Percentiles rank a stretch among this genome's conserved stretches.
Conservation (phyloP, 30 jellyfish, hydroid and myxozoan genomes). For the Hydractinia echinata region DNA sequence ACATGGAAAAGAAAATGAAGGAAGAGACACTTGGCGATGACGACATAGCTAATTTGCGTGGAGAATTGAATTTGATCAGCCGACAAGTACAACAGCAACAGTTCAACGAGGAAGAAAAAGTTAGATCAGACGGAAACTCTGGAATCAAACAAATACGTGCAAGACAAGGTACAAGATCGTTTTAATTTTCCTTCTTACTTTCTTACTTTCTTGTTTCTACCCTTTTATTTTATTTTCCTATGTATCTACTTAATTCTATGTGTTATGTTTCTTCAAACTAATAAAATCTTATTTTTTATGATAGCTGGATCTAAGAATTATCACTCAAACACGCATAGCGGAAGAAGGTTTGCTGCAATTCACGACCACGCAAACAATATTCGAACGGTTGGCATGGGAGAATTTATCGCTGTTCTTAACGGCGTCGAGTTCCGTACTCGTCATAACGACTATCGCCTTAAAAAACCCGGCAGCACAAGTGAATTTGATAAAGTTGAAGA, state of each 20-base stretch:
- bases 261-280: no score
- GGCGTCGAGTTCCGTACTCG: constrained; percentile 80
- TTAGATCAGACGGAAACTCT: constrained; percentile 16
- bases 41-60: neutral
- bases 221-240: no score
- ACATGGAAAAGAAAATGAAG: neutral
- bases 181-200: neutral
- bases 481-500: neutral
- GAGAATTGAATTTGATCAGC: neutral
- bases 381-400: constrained; percentile 71
- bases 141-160: constrained; percentile 22
- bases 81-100: constrained; percentile 25
- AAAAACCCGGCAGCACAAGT: constrained; percentile 24
- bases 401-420: constrained; percentile 56
- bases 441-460: constrained; percentile 66
- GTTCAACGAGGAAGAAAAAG: constrained; percentile 17
- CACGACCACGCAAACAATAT: constrained; percentile 63
- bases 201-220: neutral
- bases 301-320: constrained; percentile 36
- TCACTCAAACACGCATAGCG: constrained; percentile 45
- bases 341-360: constrained; percentile 45
- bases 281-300: neutral
- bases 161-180: neutral
- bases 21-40: neutral
- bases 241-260: no score